These are phyloP conservation scores for Metaphire vulgaris DNA, from an alignment of 1,140 invertebrate genomes.

Conservation along the genomic window DNA sequence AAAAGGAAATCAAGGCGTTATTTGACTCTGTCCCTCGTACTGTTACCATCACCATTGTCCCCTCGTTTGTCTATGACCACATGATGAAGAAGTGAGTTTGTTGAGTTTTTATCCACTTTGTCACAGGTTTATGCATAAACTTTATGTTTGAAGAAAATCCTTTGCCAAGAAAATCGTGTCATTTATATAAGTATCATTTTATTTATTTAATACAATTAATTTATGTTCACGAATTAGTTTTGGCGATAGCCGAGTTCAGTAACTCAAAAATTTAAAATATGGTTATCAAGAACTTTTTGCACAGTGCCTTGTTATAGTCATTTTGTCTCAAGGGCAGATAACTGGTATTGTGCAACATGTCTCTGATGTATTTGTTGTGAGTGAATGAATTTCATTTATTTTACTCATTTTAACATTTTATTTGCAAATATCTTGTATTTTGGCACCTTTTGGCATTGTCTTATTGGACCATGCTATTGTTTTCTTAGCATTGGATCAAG, in stretches of 20 bases:
- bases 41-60: constrained; percentile 71
- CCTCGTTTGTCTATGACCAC: constrained; percentile 79
- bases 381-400: not conserved
- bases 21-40: constrained; percentile 63
- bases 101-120: constrained; percentile 13
- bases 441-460: not conserved
- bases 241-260: not conserved
- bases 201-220: not conserved
- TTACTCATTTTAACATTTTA: not conserved
- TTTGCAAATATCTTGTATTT: not conserved
- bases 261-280: too few species aligned
- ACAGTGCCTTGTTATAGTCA: not conserved
- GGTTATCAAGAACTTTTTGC: not conserved
- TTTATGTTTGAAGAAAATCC: not conserved
- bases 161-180: not conserved
- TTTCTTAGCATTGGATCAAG: constrained; percentile 61
- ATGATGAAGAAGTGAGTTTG: constrained; percentile 79
- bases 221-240: not conserved
- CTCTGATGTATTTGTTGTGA: not conserved
- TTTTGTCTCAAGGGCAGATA: not conserved
- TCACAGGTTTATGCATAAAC: constrained; percentile 3
- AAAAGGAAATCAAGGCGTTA: constrained; percentile 73
- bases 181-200: not conserved
- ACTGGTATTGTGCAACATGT: not conserved
- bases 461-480: constrained; percentile 34